Percentiles rank a stretch among this genome's conserved stretches.
Evolutionary conservation across 2,113 vertebrate species (phyloP).

Genomic region (Butastur rufipennis): DNA sequence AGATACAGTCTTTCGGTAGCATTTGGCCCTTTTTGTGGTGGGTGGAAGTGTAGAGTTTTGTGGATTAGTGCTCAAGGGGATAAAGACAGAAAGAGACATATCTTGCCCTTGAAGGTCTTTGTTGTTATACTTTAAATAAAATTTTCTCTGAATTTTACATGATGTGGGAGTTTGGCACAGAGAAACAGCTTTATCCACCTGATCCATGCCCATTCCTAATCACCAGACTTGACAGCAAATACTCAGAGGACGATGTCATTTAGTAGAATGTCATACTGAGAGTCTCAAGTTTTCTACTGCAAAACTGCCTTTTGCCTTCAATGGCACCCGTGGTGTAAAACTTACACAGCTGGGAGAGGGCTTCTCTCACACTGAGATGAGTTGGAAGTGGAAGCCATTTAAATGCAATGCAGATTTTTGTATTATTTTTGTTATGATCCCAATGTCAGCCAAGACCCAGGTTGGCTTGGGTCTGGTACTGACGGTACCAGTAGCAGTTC

Average conservation of each 20-base stretch:
- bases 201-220: neutral
- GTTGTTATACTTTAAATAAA: neutral
- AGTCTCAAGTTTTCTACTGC: neutral
- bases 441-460: neutral
- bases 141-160: neutral
- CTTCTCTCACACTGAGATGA: neutral
- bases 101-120: neutral
- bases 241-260: neutral
- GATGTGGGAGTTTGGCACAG: neutral
- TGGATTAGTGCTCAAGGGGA: neutral
- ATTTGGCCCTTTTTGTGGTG: neutral
- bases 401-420: neutral
- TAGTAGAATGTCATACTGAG: neutral
- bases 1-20: neutral
- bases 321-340: neutral
- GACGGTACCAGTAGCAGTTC: neutral
- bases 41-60: neutral
- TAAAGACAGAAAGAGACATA: neutral
- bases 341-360: accelerated
- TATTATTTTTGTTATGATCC: neutral
- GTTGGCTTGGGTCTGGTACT: neutral
- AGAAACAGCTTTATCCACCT: neutral
- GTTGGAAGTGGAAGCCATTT: neutral
- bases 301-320: neutral
- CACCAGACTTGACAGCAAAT: neutral